Percentiles rank a stretch among this genome's conserved stretches.
These are phyloP conservation scores for Sphenodon punctatus DNA, from an alignment of 2,797 vertebrate species.

Conservation along the genomic window DNA sequence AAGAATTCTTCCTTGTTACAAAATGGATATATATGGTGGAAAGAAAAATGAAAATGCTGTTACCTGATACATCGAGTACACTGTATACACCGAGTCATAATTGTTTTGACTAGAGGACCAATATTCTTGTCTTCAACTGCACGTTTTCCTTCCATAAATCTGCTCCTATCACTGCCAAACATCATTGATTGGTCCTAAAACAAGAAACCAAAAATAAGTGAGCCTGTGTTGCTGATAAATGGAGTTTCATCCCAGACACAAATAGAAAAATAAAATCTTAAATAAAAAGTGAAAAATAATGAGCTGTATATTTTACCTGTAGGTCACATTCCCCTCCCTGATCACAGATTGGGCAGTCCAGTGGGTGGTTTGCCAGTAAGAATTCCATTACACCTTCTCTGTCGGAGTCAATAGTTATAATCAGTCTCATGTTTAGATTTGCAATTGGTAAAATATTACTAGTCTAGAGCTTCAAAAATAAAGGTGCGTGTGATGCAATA, in stretches of 20 bases:
- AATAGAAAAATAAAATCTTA: slow-evolving; percentile 5
- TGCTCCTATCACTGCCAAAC: slow-evolving; percentile 96
- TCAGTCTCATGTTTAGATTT: not conserved
- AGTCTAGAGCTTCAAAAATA: not conserved
- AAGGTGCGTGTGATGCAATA: not conserved
- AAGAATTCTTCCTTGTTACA: not conserved
- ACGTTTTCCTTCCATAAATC: slow-evolving; percentile 91
- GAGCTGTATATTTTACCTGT: slow-evolving; percentile 80
- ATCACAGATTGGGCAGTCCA: slow-evolving; percentile 99
- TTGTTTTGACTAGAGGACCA: slow-evolving; percentile 95
- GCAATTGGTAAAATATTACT: not conserved
- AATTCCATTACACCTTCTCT: slow-evolving; percentile 99
- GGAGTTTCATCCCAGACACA: not conserved
- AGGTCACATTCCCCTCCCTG: slow-evolving; percentile 98
- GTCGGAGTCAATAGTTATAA: slow-evolving; percentile 26
- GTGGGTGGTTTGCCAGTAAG: slow-evolving; percentile 93
- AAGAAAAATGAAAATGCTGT: not conserved
- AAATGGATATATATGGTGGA: not conserved
- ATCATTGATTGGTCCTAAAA: slow-evolving; percentile 88
- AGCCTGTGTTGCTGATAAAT: slow-evolving; percentile 10
- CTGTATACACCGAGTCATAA: slow-evolving; percentile 98
- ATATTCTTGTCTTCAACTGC: slow-evolving; percentile 99
- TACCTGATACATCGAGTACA: slow-evolving; percentile 97
- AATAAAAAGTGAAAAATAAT: not conserved
- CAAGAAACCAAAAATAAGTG: slow-evolving; percentile 29